phyloP scores from a whole-genome alignment of 2,797 vertebrate genomes.

The Poeciliopsis paucimaculata region DNA sequence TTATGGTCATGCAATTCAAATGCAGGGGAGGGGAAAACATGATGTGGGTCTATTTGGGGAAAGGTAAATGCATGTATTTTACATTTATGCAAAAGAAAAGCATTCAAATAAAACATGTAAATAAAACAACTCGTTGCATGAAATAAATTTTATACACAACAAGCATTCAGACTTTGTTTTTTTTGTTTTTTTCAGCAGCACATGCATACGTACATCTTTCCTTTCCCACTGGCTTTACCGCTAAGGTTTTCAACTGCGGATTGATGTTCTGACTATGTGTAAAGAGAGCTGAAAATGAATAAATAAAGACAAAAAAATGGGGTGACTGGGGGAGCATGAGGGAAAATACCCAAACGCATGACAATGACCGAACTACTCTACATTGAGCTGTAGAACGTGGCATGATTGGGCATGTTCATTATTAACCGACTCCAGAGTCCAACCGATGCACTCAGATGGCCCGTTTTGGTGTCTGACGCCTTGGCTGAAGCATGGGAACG shows the following conservation, averaged over 20 bases:
- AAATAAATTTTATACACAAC: constrained; percentile 99
- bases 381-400: constrained; percentile 56
- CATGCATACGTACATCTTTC: constrained; percentile 74
- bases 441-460: constrained; percentile 65
- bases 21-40: constrained; percentile 47
- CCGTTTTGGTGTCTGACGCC: constrained; percentile 61
- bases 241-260: constrained; percentile 63
- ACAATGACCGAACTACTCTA: constrained; percentile 64
- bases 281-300: constrained; percentile 53
- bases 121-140: constrained; percentile 92
- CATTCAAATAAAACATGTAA: constrained; percentile 84
- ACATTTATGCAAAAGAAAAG: constrained; percentile 93
- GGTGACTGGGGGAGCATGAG: constrained; percentile 75
- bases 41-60: constrained; percentile 89
- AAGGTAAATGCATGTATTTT: constrained; percentile 98
- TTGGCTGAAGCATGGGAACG: constrained; percentile 77
- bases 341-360: constrained; percentile 72
- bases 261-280: constrained; percentile 66
- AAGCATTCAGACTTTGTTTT: constrained; percentile 82
- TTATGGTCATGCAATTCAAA: constrained; percentile 73
- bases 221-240: constrained; percentile 42
- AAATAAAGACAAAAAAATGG: constrained; percentile 34
- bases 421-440: constrained; percentile 65
- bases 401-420: constrained; percentile 78
- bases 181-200: constrained; percentile 76